Evolutionary conservation across 2,113 vertebrate genomes (phyloP), one percentile per base, ranked within the genome.

Genomic region (Plestiodon gilberti): DNA sequence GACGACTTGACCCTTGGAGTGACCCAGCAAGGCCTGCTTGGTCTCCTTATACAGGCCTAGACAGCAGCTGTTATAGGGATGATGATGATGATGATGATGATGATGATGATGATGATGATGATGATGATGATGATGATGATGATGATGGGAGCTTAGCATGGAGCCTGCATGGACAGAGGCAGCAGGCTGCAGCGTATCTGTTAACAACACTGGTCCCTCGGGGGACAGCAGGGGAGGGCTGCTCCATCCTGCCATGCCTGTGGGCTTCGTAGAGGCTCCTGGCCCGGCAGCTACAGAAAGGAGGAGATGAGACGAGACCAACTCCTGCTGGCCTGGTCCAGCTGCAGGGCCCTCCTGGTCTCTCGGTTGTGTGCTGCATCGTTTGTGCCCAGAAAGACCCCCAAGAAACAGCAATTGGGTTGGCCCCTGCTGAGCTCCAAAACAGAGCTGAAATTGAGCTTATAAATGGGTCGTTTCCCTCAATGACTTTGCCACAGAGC

Each of bases 321-420:
- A n/a, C n/a, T n/a, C n/a, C n/a, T n/a, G n/a, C n/a, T n/a, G n/a
- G n/a, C n/a, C n/a, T 48, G 55, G 13, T 57, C 55, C 55, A 57
- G 55, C 55, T 9, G 17, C n/a, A n/a, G 17, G 17, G 55, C 55
- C 55, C 10, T 13, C 13, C 55, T 9, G 6, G 10, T 57, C 55
- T 57, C 52, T 55, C 52, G 35, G 74, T 2, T 69, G 61, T 13
- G 22, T 3, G 30, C 40, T 71, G 23, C 20, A 11, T 4, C 30
- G 5, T 0, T 0, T 11, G 33, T 57, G 64, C 33, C n/a, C 0
- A 3, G 1, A 0, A 81, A 28, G 8, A 8, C 76, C 40, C 35
- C 30, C 13, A 17, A 30, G 23, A 28, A 80, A 30, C 43, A 15
- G 28, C 62, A 67, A 8, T 7, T 3, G 30, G 8, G 30, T 9